These are phyloP conservation scores for Betta splendens DNA, from an alignment of 2,797 vertebrate genomes.

Conservation along the genomic window DNA sequence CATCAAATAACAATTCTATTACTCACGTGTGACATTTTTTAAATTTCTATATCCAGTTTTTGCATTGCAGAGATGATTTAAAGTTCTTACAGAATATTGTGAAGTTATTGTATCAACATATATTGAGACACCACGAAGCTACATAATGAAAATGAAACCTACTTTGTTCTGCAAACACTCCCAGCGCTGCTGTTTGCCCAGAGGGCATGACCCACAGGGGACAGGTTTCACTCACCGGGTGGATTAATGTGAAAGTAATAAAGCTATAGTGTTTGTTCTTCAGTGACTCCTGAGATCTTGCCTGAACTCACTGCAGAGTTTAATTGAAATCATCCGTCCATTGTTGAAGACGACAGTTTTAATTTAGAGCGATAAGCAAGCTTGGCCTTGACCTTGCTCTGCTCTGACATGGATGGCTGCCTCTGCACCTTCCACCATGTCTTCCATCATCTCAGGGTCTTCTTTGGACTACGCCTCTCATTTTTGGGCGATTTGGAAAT, in stretches of 20 bases:
- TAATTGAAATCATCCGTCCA: slow-evolving; percentile 78
- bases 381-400: slow-evolving; percentile 72
- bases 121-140: no score
- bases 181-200: slow-evolving; percentile 17
- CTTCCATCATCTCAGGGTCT: slow-evolving; percentile 58
- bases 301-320: slow-evolving; percentile 35
- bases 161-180: neutral
- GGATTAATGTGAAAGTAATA: slow-evolving; percentile 43
- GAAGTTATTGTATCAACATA: no score
- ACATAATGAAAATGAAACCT: neutral
- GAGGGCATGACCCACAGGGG: slow-evolving; percentile 24
- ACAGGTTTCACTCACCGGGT: slow-evolving; percentile 20
- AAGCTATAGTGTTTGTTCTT: slow-evolving; percentile 44
- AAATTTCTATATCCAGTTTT: slow-evolving; percentile 40
- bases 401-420: slow-evolving; percentile 69
- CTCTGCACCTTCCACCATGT: slow-evolving; percentile 44
- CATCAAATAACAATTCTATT: no score
- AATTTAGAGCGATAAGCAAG: slow-evolving; percentile 78
- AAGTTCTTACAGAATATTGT: no score
- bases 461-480: slow-evolving; percentile 41
- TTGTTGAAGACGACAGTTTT: slow-evolving; percentile 75
- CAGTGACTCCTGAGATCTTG: slow-evolving; percentile 47
- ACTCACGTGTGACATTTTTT: no score
- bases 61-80: slow-evolving; percentile 23
- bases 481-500: slow-evolving; percentile 34